Conservation (phyloP, 1,140 invertebrate genomes). For the Charaxes varanes region DNA sequence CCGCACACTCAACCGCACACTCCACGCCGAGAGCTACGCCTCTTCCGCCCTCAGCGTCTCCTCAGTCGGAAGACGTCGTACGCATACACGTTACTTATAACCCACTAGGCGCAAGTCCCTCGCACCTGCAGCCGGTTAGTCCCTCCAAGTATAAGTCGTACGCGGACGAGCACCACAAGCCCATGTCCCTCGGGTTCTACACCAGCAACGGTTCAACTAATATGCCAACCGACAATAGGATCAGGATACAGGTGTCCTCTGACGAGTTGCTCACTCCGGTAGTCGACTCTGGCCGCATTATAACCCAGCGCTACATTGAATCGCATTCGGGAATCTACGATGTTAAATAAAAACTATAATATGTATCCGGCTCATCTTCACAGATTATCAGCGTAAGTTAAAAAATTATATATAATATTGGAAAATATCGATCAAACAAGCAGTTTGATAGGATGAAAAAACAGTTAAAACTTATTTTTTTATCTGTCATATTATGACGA, state of each 20-base stretch:
- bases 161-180: slow-evolving; percentile 48
- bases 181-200: slow-evolving; percentile 49
- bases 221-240: slow-evolving; percentile 76
- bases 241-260: slow-evolving; percentile 79
- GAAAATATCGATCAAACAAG: no score
- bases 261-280: slow-evolving; percentile 81
- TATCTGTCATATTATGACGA: background rate
- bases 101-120: slow-evolving; percentile 58
- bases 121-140: slow-evolving; percentile 68
- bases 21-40: slow-evolving; percentile 80
- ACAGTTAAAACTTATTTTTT: slow-evolving; percentile 1
- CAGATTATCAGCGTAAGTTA: no score
- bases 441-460: no score
- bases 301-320: slow-evolving; percentile 50
- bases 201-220: slow-evolving; percentile 45
- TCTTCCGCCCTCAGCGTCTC: slow-evolving; percentile 73
- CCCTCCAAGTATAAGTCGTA: slow-evolving; percentile 48
- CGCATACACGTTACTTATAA: slow-evolving; percentile 85
- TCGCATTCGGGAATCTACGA: slow-evolving; percentile 55
- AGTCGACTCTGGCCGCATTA: slow-evolving; percentile 77
- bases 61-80: slow-evolving; percentile 78
- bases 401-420: no score
- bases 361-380: no score
- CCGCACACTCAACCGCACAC: slow-evolving; percentile 68
- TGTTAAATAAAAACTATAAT: slow-evolving; percentile 44